Conservation (phyloP, 1,140 invertebrate species). For the Venustaconcha ellipsiformis region DNA sequence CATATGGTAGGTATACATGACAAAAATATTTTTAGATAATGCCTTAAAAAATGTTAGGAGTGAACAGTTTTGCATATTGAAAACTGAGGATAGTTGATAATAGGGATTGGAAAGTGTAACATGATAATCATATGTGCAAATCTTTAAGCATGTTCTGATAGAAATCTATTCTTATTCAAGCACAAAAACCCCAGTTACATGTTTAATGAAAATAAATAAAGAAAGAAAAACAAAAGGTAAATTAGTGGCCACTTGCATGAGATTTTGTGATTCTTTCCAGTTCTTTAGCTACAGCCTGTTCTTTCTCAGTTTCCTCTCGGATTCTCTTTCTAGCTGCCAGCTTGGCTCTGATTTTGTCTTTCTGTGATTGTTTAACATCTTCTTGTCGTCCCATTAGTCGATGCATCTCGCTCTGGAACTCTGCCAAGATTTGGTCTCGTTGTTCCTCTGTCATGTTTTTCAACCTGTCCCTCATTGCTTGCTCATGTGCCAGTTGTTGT, state of each 20-base stretch:
- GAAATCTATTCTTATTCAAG: too few species aligned
- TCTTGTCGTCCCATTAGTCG: conserved; percentile 34
- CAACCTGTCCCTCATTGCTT: conserved; percentile 45
- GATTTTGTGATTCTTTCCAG: conserved; percentile 59
- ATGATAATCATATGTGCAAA: too few species aligned
- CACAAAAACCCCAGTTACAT: too few species aligned
- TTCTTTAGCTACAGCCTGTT: conserved; percentile 58
- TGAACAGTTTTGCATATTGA: too few species aligned
- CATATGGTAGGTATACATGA: too few species aligned
- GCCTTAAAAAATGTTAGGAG: too few species aligned
- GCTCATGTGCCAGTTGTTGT: conserved; percentile 42
- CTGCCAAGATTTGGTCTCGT: conserved; percentile 48
- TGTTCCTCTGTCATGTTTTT: conserved; percentile 47
- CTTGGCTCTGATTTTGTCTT: conserved; percentile 59
- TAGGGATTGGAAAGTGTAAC: too few species aligned
- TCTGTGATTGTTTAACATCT: conserved; percentile 39
- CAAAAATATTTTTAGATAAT: too few species aligned
- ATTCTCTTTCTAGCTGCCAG: conserved; percentile 62
- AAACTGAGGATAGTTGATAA: too few species aligned
- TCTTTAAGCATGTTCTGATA: too few species aligned
- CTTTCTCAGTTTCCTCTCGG: conserved; percentile 59
- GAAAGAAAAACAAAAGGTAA: neutral
- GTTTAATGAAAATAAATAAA: too few species aligned
- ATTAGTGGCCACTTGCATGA: conserved; percentile 47
- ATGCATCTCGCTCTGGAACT: conserved; percentile 47